Evolutionary conservation across 2,113 vertebrate species (phyloP).

Genomic region (Mugil cephalus): DNA sequence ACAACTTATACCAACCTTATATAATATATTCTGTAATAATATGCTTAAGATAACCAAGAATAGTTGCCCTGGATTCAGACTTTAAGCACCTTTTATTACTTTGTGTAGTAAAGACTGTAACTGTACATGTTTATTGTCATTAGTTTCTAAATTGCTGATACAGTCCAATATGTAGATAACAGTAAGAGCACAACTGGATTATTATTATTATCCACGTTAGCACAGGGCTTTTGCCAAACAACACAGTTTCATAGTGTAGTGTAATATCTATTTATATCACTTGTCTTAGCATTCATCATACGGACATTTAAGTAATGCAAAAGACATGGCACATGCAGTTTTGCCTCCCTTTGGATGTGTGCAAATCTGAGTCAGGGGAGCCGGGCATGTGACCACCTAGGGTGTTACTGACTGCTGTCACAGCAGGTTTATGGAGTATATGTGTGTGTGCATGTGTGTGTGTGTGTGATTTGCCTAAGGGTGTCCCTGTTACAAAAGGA

Average conservation of each 20-base stretch:
- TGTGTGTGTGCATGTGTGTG: constrained; percentile 23
- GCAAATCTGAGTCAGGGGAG: constrained; percentile 42
- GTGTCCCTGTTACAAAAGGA: constrained; percentile 53
- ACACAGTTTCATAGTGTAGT: neutral
- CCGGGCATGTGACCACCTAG: constrained; percentile 64
- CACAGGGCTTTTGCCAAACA: neutral
- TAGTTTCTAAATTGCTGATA: no score
- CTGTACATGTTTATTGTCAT: no score
- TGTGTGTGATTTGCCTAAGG: constrained; percentile 39
- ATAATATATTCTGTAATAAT: neutral
- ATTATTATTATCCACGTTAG: constrained; percentile 1
- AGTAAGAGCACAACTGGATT: no score
- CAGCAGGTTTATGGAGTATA: constrained; percentile 49
- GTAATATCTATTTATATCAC: neutral
- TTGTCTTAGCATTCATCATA: neutral
- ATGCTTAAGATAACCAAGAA: neutral
- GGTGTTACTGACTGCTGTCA: constrained; percentile 70
- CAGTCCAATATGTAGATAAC: no score
- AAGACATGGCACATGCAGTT: neutral
- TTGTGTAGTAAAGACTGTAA: neutral
- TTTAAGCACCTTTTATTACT: neutral
- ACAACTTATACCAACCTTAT: neutral
- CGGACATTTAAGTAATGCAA: neutral
- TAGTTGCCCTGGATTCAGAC: no score
- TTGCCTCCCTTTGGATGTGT: constrained; percentile 8